Evolutionary conservation across 2,113 vertebrate genomes (phyloP), one percentile per base, ranked within the genome.

Genomic region (Cephalophus harveyi): DNA sequence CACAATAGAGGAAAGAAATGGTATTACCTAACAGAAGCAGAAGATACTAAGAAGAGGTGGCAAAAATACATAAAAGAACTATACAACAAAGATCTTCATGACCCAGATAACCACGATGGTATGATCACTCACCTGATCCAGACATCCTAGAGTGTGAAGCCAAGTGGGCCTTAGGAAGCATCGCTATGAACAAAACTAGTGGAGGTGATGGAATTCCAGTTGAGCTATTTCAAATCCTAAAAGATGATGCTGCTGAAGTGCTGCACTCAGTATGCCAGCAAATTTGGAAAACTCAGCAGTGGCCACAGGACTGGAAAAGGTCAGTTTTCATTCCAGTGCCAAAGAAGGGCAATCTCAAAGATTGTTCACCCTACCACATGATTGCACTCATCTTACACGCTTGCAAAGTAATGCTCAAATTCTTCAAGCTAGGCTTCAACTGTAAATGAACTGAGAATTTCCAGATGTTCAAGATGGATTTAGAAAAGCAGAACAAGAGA

Each of bases 71-170:
- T 21, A 67, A 33, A 67, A 19, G 33, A 67, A 36, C 64, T 67
- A 9, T n/a, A 67, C 17, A 67, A 21, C 64, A 67, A 36, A 67
- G 64, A 36, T 36, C 64, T 67, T 67, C 64, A 67, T 36, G 17
- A 36, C 4, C 17, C n/a, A 36, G 8, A 67, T 21, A 36, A 67
- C 17, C 1, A 2, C 1, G 0, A 36, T 5, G 64, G 17, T 36
- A n/a, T 67, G 9, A 36, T 36, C 64, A 67, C 64, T 67, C n/a
- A 36, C 64, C 64, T 21, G 17, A 67, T 19, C 64, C n/a, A 23
- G 64, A 36, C n/a, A 71, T 36, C 64, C 64, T 36, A 19, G 17
- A 67, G 7, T 10, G 16, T 19, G 64, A 67, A 67, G 64, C n/a
- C n/a, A 71, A 21, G 8, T 23, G n/a, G 64, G n/a, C 64, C 64